phyloP scores from a whole-genome alignment of 2,797 vertebrate genomes.

The Lates japonicus region DNA sequence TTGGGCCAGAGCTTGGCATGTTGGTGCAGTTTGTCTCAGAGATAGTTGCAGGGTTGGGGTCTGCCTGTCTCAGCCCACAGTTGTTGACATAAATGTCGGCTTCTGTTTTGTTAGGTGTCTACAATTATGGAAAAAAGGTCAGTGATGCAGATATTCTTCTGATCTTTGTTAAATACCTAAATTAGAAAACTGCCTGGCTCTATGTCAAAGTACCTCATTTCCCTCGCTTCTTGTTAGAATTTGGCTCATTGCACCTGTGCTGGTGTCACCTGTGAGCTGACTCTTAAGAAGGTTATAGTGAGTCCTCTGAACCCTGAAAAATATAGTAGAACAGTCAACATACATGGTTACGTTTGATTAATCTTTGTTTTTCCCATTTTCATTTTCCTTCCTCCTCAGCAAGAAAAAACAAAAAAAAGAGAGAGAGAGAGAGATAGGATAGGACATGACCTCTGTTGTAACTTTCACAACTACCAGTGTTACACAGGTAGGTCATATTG shows the following conservation, averaged over 20 bases:
- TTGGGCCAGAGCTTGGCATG: background rate
- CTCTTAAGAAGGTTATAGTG: rapidly evolving
- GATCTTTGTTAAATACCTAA: background rate
- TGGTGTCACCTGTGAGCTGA: conserved; percentile 2
- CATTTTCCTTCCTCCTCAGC: too few relatives aligned
- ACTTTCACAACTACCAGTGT: background rate
- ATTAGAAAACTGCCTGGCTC: background rate
- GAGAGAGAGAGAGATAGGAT: too few relatives aligned
- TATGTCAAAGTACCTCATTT: conserved; percentile 46
- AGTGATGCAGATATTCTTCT: background rate
- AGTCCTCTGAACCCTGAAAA: conserved; percentile 31
- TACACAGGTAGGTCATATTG: background rate
- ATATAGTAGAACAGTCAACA: background rate
- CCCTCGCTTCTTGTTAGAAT: background rate
- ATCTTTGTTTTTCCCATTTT: background rate
- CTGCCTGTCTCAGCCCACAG: background rate
- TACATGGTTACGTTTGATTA: background rate
- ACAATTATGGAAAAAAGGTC: conserved; percentile 6
- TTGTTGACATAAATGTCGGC: conserved; percentile 21
- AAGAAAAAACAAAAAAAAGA: too few relatives aligned
- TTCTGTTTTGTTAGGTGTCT: conserved; percentile 27
- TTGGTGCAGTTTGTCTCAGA: background rate
- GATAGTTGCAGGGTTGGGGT: background rate
- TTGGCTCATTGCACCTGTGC: background rate
- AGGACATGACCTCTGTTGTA: background rate